phyloP scores from a whole-genome alignment of 2,888 invertebrate genomes.

The Ophioninae sp. region DNA sequence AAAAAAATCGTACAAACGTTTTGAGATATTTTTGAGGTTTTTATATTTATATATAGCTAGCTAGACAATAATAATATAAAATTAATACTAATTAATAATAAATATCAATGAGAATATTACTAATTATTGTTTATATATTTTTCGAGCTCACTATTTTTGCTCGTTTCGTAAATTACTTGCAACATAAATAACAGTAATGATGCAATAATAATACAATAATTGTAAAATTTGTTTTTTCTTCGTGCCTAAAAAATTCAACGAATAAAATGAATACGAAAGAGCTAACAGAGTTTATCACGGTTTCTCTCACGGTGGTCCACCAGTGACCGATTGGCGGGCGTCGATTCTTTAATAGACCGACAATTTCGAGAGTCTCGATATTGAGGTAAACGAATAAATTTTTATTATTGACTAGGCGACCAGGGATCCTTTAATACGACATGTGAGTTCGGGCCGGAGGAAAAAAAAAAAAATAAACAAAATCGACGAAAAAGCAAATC shows the following conservation, averaged over 20 bases:
- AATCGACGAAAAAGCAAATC: constrained; percentile 7
- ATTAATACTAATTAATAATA: too few species aligned
- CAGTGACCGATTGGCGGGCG: constrained; percentile 28
- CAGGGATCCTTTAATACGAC: constrained; percentile 69
- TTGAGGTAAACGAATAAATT: constrained; percentile 71
- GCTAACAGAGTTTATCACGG: background rate
- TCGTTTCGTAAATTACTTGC: too few species aligned
- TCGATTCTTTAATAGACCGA: constrained; percentile 61
- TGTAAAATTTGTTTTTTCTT: too few species aligned
- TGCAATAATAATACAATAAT: too few species aligned
- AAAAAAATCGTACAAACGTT: too few species aligned
- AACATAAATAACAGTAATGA: too few species aligned
- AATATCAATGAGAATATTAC: too few species aligned
- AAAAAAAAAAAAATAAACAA: background rate
- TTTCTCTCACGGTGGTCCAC: constrained; percentile 57
- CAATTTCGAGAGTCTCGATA: constrained; percentile 62
- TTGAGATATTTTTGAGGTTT: too few species aligned
- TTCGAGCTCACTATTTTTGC: too few species aligned
- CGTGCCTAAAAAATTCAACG: background rate
- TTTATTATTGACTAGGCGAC: constrained; percentile 66
- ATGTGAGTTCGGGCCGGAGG: constrained; percentile 34
- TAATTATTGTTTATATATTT: too few species aligned
- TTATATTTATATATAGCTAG: too few species aligned
- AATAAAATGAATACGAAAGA: background rate
- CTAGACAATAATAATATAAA: too few species aligned